phyloP scores from a whole-genome alignment of 2,888 invertebrate species.

The Drosophila mimetica region DNA sequence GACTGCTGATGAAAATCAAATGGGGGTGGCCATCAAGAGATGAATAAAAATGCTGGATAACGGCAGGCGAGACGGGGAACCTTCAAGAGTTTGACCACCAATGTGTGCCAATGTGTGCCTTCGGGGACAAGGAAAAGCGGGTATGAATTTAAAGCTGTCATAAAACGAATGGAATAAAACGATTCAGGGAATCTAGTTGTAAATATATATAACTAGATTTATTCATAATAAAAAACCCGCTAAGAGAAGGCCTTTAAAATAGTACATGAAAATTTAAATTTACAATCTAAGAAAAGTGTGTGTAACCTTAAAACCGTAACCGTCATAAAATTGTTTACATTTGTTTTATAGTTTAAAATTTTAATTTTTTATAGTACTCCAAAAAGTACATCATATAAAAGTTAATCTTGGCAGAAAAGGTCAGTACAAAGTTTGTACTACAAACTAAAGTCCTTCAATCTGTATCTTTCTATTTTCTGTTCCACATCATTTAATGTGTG shows the following conservation, averaged over 20 bases:
- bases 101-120: background rate
- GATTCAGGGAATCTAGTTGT: background rate
- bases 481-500: background rate
- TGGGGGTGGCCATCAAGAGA: conserved; percentile 14
- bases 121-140: background rate
- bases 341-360: no score
- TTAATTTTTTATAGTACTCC: no score
- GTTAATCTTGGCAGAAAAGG: no score
- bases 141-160: background rate
- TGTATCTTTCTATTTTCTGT: no score
- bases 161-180: background rate
- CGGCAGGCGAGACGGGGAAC: background rate
- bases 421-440: no score
- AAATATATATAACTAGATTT: background rate
- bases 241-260: no score
- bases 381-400: no score
- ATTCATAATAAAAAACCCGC: background rate
- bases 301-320: no score
- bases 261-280: no score
- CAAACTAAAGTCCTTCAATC: no score
- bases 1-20: conserved; percentile 28
- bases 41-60: conserved; percentile 5
- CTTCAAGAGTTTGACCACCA: background rate
- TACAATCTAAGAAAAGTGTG: no score
- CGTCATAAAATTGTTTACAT: no score